Base-by-base conservation (phyloP, 2,888 invertebrate species). In the Trilocha varians region DNA sequence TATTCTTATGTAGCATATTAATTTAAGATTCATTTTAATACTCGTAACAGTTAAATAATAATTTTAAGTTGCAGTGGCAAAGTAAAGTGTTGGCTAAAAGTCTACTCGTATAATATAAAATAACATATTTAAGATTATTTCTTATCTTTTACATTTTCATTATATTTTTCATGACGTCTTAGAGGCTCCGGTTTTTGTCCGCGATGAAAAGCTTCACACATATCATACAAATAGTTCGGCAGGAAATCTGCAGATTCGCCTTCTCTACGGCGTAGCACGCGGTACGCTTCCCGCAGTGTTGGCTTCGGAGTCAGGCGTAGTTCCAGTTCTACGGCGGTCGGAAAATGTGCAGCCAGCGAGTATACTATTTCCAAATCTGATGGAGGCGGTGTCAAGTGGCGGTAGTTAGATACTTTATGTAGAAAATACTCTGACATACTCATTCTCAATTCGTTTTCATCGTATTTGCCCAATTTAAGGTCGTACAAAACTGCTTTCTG, bases 341-440 rank as follows among this genome's bases (percentile, higher is more conserved):
- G 77, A 51, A 82, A 85, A 54, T 85, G 85, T 16, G 85, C 85
- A 15, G 85, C 85, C 47, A 85, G 50, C 16, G 85, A 85, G 47
- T 85, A 85, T 38, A 85, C 74, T 40, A 85, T 79, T 61, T 85
- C 85, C 52, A 85, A 64, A 58, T 85, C 85, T 6, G 85, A 84
- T 3, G 85, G 85, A 5, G 84, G 80, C 6, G 85, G 85, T 44
- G 55, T 70, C 51, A 85, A 61, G 55, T 84, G 84, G 39, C 78
- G 70, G 49, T 79, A 85, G 52, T 79, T 84, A 2, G 80, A 82
- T 17, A 85, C 83, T 61, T 85, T 85, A 45, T 80, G 82, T 45
- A 85, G 59, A 48, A 83, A 85, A 54, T 85, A 85, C 55, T 85
- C 84, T 1, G 85, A 82, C 82, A 85, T 84, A 48, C 69, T 76